Evolutionary conservation across 2,888 invertebrate genomes (phyloP), one percentile per base, ranked within the genome.

Genomic region (Chesias legatella): DNA sequence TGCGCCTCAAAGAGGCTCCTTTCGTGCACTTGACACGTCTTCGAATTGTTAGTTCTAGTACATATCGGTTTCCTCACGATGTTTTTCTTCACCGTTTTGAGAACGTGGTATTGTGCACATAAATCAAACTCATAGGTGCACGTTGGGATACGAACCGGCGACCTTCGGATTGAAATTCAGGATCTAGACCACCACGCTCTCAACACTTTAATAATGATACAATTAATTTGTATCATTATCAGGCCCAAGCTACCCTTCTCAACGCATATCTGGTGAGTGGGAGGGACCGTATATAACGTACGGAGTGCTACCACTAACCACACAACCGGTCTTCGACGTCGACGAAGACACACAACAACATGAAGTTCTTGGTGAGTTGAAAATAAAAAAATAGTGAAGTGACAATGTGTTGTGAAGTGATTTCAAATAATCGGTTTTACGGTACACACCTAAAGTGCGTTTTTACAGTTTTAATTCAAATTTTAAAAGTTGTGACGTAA

Each of bases 311-410:
- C 51, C 50, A 50, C 55, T 54, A 60, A 58, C 60, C 71, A 79
- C 79, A 83, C 83, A 84, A 81, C 84, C 82, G 82, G 85, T 85
- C 85, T 86, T 85, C 88, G 84, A 75, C 83, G 63, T 61, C 63
- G 61, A 70, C 82, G 85, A 74, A 81, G 84, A 84, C 80, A 58
- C 69, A 60, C 62, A 76, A 78, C 86, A 83, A 80, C 83, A 86
- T 88, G 88, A 88, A 88, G 85, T 71, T 75, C 64, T 77, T 79
- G 88, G 88, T 88, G 78, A 88, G 88, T 85, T 52, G 30, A 55
- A 48, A 48, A 56, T 52, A 58, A 61, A 58, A 62, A 54, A 46
- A 43, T 34, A 33, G 53, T 51, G 54, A 28, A 48, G 51, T 51
- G 51, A 43, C 13, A 34, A 29, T 44, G 54, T 55, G 54, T 38